These are phyloP conservation scores for Stichopus horrens DNA, from an alignment of 53 echinoderm and acorn worm species.

Conservation along the genomic window DNA sequence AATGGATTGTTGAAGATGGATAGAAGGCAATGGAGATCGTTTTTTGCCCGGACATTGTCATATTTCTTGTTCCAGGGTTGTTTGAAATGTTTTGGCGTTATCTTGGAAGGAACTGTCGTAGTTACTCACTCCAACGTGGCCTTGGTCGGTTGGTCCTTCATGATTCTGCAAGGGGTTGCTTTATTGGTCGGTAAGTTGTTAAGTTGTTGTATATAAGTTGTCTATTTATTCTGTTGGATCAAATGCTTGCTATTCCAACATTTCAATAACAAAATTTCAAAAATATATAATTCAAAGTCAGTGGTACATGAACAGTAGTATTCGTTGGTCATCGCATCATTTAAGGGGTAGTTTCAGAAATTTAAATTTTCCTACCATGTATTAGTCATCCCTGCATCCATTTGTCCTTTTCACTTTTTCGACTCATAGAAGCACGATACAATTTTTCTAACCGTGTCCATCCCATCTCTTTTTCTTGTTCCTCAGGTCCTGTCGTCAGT, in stretches of 20 bases:
- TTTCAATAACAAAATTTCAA: too few species aligned
- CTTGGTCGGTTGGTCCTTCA: slow-evolving; percentile 9
- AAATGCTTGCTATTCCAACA: too few species aligned
- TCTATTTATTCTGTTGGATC: not conserved
- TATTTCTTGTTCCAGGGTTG: slow-evolving; percentile 1
- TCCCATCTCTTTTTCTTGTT: not conserved
- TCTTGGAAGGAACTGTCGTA: not conserved
- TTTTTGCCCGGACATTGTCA: not conserved
- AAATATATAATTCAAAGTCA: too few species aligned
- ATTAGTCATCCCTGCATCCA: not conserved
- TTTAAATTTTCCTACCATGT: too few species aligned
- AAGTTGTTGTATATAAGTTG: not conserved
- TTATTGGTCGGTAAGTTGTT: not conserved
- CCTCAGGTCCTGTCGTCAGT: not conserved
- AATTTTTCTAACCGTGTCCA: not conserved
- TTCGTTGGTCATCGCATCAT: too few species aligned
- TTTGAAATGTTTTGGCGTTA: slow-evolving; percentile 17
- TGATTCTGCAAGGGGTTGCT: slow-evolving; percentile 10
- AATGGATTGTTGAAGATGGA: not conserved
- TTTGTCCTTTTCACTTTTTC: not conserved
- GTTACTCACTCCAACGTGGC: not conserved
- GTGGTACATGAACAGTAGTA: too few species aligned
- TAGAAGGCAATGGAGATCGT: slow-evolving; percentile 2
- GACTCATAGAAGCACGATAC: not conserved
- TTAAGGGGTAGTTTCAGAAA: too few species aligned